Conservation (phyloP, 2,797 vertebrate genomes). For the Triplophysa bombifrons region DNA sequence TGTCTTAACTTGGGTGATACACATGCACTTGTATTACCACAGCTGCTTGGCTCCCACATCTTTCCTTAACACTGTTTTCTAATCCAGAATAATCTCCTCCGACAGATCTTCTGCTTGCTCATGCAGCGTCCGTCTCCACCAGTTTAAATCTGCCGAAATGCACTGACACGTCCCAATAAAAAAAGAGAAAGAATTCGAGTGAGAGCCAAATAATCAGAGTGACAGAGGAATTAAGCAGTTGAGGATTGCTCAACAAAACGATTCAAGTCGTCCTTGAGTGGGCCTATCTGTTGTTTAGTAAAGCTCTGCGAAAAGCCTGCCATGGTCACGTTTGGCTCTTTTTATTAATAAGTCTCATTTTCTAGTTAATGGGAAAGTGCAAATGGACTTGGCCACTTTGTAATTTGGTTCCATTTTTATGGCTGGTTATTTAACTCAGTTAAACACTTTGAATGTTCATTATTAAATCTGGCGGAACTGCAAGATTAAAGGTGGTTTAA, state of each 20-base stretch:
- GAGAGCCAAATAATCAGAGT: neutral
- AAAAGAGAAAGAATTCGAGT: neutral
- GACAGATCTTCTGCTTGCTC: slow-evolving; percentile 39
- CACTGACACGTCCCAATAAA: slow-evolving; percentile 17
- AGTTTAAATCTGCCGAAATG: slow-evolving; percentile 37
- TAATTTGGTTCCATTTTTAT: slow-evolving; percentile 20
- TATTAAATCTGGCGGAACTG: slow-evolving; percentile 46
- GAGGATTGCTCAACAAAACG: slow-evolving; percentile 22
- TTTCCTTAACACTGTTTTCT: slow-evolving; percentile 25
- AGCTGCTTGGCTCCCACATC: slow-evolving; percentile 34
- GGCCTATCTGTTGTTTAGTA: slow-evolving; percentile 8
- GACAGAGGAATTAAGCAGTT: neutral
- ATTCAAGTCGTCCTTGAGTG: slow-evolving; percentile 7
- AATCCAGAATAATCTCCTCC: slow-evolving; percentile 47
- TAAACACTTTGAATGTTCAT: slow-evolving; percentile 61
- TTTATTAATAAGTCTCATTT: slow-evolving; percentile 28
- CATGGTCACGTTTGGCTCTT: slow-evolving; percentile 13
- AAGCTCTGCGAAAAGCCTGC: neutral
- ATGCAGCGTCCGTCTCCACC: slow-evolving; percentile 24
- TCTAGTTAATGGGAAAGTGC: slow-evolving; percentile 13
- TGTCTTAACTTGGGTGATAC: slow-evolving; percentile 10
- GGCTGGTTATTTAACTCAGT: slow-evolving; percentile 13
- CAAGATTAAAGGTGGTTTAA: slow-evolving; percentile 26
- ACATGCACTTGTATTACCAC: slow-evolving; percentile 28
- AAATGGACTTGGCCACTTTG: slow-evolving; percentile 22